A percentile compares a stretch with the other conserved stretches of the same genome.
phyloP scores from a whole-genome alignment of 2,113 vertebrate genomes.

The Salminus brasiliensis region DNA sequence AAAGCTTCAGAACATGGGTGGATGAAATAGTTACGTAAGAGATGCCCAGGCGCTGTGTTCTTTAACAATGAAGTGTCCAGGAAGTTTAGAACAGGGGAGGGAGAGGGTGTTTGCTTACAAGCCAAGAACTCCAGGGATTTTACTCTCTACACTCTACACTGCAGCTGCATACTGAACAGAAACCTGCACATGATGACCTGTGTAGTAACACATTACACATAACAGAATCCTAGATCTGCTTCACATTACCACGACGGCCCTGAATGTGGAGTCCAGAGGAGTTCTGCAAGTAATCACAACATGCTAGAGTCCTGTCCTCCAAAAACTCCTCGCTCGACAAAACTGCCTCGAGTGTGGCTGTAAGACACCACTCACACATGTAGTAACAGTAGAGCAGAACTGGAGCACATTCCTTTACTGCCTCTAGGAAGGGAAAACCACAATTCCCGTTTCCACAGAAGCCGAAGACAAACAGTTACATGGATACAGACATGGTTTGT shows the following conservation, averaged over 20 bases:
- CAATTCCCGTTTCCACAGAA: neutral
- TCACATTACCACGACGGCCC: no score
- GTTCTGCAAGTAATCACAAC: no score
- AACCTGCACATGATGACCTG: no score
- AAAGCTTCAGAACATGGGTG: no score
- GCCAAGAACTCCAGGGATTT: no score
- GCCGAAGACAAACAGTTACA: neutral
- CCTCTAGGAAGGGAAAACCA: neutral
- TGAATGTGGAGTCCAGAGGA: no score
- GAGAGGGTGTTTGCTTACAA: neutral
- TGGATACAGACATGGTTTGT: no score
- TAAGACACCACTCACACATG: conserved; percentile 1
- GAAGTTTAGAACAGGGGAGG: neutral
- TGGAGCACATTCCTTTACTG: conserved; percentile 3
- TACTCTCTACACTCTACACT: no score
- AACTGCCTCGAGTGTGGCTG: neutral
- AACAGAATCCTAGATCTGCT: no score
- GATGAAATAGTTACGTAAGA: no score
- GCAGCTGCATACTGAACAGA: no score
- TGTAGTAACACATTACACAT: no score
- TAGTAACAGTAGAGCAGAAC: neutral
- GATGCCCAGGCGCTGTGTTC: neutral
- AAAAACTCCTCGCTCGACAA: neutral
- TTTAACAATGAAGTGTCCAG: conserved; percentile 3
- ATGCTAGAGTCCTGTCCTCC: neutral